Evolutionary conservation across 1,140 invertebrate genomes (phyloP).

Genomic region (Hydropsyche tenuis): DNA sequence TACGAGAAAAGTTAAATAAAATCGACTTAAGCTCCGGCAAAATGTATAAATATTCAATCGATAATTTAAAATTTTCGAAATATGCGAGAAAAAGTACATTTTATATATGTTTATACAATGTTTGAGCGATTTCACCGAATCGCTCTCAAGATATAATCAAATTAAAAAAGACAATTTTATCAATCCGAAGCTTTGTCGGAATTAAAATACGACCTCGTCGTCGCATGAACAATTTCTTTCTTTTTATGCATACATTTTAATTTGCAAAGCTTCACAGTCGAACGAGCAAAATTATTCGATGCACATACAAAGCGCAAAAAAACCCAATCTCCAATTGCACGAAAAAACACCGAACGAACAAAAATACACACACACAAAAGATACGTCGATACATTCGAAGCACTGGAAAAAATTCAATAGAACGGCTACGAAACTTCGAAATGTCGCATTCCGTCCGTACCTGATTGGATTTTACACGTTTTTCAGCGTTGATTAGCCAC

Average conservation of each 20-base stretch:
- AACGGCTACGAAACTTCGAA: too few relatives aligned
- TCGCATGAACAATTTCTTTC: neutral
- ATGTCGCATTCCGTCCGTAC: too few relatives aligned
- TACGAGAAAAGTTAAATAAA: constrained; percentile 11
- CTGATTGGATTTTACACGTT: too few relatives aligned
- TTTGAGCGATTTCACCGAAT: neutral
- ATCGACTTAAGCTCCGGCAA: too few relatives aligned
- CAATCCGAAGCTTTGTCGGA: neutral
- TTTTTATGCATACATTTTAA: constrained; percentile 14
- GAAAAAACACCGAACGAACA: neutral
- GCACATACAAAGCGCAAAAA: neutral
- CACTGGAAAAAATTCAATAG: too few relatives aligned
- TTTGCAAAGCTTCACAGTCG: neutral
- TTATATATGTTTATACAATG: too few relatives aligned
- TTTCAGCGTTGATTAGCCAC: too few relatives aligned
- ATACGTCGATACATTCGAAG: too few relatives aligned
- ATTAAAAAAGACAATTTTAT: neutral
- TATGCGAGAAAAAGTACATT: too few relatives aligned
- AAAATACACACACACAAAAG: too few relatives aligned
- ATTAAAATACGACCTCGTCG: constrained; percentile 24
- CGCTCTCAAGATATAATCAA: neutral
- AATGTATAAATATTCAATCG: too few relatives aligned
- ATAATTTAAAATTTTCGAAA: too few relatives aligned
- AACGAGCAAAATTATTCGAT: neutral
- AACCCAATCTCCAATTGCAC: neutral